Conservation (phyloP, 2,888 invertebrate species). For the Argyresthia albistria region DNA sequence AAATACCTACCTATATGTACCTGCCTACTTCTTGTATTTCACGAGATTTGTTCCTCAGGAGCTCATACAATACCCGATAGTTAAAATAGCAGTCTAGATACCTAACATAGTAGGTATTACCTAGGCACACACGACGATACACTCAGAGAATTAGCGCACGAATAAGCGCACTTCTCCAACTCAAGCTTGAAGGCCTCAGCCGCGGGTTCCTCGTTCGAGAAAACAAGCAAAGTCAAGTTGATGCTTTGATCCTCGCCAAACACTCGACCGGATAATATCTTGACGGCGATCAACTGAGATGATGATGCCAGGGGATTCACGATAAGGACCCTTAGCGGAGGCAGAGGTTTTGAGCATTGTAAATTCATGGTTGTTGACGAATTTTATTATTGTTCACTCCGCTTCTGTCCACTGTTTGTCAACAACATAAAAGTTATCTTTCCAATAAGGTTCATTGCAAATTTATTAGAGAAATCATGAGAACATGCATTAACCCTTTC, state of each 20-base stretch:
- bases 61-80: no score
- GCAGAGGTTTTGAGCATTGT: slow-evolving; percentile 19
- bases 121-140: slow-evolving; percentile 44
- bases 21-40: no score
- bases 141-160: slow-evolving; percentile 32
- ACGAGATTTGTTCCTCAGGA: no score
- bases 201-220: slow-evolving; percentile 30
- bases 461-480: no score
- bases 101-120: slow-evolving; percentile 21
- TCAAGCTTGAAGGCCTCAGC: slow-evolving; percentile 35
- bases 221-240: slow-evolving; percentile 41
- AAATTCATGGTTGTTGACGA: slow-evolving; percentile 36
- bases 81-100: no score
- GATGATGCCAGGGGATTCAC: slow-evolving; percentile 39
- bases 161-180: slow-evolving; percentile 35
- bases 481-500: no score
- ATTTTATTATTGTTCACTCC: no score
- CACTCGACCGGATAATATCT: slow-evolving; percentile 40
- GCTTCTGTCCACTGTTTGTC: no score
- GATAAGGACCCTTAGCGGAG: slow-evolving; percentile 39
- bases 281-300: slow-evolving; percentile 31
- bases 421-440: no score
- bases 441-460: no score
- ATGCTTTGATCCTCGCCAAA: slow-evolving; percentile 40
- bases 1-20: no score